phyloP scores from a whole-genome alignment of 2,113 vertebrate species.

The Mormyrus iriodes region DNA sequence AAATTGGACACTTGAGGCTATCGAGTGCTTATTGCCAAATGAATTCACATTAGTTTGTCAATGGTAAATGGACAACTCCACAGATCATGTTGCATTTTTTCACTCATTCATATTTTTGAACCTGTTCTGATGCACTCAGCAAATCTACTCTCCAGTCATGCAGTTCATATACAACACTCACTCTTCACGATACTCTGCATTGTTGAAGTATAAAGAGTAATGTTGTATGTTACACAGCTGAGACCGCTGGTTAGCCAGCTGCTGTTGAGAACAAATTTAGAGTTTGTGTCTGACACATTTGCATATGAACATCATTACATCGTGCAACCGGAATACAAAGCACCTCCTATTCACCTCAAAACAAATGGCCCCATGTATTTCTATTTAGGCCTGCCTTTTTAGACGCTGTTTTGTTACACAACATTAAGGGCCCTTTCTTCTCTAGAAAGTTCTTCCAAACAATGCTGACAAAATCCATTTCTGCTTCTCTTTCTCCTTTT shows the following conservation, averaged over 20 bases:
- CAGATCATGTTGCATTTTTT: background rate
- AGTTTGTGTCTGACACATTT: constrained; percentile 38
- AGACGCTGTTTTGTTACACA: constrained; percentile 26
- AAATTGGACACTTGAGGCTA: background rate
- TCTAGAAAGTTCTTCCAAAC: constrained; percentile 23
- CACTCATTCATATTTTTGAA: background rate
- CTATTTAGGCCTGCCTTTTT: constrained; percentile 21
- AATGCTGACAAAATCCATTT: constrained; percentile 18
- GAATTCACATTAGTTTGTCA: background rate
- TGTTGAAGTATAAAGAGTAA: background rate
- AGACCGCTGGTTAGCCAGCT: background rate
- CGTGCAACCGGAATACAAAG: constrained; percentile 36
- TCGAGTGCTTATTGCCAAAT: background rate
- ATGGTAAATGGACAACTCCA: background rate
- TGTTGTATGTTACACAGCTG: background rate
- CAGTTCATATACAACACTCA: background rate
- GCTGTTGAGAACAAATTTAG: background rate
- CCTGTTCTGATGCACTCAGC: background rate
- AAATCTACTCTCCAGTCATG: background rate
- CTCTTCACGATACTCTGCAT: background rate
- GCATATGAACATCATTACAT: constrained; percentile 47
- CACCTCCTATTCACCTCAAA: constrained; percentile 33
- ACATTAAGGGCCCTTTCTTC: constrained; percentile 29
- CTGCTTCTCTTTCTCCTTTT: constrained; percentile 29
- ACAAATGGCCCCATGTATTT: constrained; percentile 23